Evolutionary conservation across 1,140 invertebrate species (phyloP).

Genomic region (Sitobion miscanthi): DNA sequence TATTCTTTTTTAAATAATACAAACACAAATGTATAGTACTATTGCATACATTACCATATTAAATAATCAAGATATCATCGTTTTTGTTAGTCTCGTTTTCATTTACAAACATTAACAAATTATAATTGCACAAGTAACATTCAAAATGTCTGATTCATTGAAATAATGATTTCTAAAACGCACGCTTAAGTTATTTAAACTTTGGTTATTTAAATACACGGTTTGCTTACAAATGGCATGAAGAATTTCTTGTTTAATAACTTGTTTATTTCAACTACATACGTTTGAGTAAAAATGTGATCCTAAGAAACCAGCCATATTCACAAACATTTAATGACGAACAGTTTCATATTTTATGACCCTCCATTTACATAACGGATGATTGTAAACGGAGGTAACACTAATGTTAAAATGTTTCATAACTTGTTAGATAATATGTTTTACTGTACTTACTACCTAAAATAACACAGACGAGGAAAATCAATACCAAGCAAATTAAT

Average conservation of each 20-base stretch:
- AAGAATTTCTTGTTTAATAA: neutral
- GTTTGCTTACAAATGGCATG: neutral
- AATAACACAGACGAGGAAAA: neutral
- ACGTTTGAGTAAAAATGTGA: neutral
- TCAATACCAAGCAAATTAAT: neutral
- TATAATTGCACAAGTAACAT: neutral
- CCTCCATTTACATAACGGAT: neutral
- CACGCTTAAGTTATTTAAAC: conserved; percentile 8
- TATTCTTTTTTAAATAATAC: conserved; percentile 10
- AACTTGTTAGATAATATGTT: conserved; percentile 4
- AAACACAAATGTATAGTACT: neutral
- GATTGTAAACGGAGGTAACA: neutral
- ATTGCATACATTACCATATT: neutral
- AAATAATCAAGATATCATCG: neutral
- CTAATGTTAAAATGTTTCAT: neutral
- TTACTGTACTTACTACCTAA: neutral
- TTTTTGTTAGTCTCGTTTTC: neutral
- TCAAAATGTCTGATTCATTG: neutral
- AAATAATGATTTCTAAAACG: neutral
- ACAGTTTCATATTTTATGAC: neutral
- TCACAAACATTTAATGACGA: neutral
- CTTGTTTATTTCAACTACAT: neutral
- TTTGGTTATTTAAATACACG: neutral
- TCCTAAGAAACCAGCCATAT: neutral
- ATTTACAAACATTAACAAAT: conserved; percentile 12